phyloP scores from a whole-genome alignment of 2,888 invertebrate genomes.

The Dynastes hyllus region DNA sequence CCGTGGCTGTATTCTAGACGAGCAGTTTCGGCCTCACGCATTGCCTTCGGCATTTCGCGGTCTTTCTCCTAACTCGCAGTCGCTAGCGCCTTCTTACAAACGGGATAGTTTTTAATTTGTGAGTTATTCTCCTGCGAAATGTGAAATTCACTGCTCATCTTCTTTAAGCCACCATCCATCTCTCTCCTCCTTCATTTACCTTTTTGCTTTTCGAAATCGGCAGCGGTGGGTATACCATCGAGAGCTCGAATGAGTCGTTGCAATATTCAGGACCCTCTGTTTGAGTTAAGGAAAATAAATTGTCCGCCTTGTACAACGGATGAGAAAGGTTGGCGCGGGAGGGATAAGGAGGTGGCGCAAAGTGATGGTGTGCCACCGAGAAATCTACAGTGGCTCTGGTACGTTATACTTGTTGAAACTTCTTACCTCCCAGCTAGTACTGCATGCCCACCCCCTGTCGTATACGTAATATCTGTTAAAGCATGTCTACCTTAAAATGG shows the following conservation, averaged over 20 bases:
- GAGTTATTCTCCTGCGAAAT: conserved; percentile 53
- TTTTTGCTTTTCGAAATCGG: neutral
- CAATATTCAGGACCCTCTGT: conserved; percentile 66
- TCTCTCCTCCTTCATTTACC: conserved; percentile 4
- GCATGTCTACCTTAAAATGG: too few relatives aligned
- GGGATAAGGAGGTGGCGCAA: conserved; percentile 17
- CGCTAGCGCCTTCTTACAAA: conserved; percentile 19
- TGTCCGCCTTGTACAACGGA: conserved; percentile 67
- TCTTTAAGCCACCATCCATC: conserved; percentile 43
- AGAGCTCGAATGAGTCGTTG: conserved; percentile 53
- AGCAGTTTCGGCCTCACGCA: neutral
- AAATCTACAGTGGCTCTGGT: conserved; percentile 59
- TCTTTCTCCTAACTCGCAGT: conserved; percentile 55
- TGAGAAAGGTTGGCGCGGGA: conserved; percentile 65
- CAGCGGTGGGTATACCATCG: conserved; percentile 5
- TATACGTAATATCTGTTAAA: neutral
- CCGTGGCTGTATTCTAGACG: neutral
- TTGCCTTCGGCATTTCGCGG: neutral
- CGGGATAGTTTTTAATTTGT: conserved; percentile 56
- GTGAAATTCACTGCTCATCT: conserved; percentile 54
- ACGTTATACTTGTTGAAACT: conserved; percentile 63
- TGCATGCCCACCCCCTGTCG: neutral
- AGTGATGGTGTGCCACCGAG: conserved; percentile 62
- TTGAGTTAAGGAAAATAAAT: conserved; percentile 69
- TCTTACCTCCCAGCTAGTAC: conserved; percentile 56